These are phyloP conservation scores for Drosophila hydei DNA, from an alignment of 1,140 invertebrate genomes.

Conservation along the genomic window DNA sequence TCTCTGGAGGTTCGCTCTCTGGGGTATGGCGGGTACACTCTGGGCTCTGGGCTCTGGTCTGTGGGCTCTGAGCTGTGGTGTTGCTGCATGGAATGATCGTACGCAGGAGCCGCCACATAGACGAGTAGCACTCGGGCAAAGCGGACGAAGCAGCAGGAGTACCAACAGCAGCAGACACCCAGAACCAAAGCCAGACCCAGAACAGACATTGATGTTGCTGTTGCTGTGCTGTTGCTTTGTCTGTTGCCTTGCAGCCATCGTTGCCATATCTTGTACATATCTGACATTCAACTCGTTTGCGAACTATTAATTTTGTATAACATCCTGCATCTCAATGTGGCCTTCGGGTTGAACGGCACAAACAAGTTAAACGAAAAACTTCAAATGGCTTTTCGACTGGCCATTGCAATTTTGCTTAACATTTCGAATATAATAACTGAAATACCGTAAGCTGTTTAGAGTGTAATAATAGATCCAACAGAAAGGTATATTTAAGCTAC, in stretches of 20 bases:
- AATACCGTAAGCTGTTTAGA: neutral
- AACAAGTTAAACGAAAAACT: constrained; percentile 33
- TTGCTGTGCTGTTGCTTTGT: constrained; percentile 18
- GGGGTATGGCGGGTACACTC: constrained; percentile 9
- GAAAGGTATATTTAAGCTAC: neutral
- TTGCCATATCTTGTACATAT: constrained; percentile 70
- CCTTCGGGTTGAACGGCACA: constrained; percentile 62
- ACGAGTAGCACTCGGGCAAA: constrained; percentile 20
- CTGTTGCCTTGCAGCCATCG: constrained; percentile 47
- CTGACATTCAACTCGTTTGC: constrained; percentile 79
- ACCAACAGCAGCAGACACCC: constrained; percentile 44
- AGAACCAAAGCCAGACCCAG: constrained; percentile 21
- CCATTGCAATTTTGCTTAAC: neutral
- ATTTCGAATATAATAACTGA: constrained; percentile 7
- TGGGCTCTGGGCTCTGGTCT: constrained; percentile 18
- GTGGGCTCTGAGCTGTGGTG: constrained; percentile 21
- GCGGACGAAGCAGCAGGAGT: neutral
- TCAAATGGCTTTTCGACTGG: constrained; percentile 41
- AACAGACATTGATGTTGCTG: constrained; percentile 18
- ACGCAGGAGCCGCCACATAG: constrained; percentile 42
- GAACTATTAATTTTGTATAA: constrained; percentile 78
- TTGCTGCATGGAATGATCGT: constrained; percentile 52
- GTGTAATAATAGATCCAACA: neutral
- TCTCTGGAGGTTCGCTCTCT: constrained; percentile 30
- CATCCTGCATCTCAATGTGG: constrained; percentile 75